Base-by-base conservation (phyloP, 1,140 invertebrate genomes). In the Dendrolimus punctatus region DNA sequence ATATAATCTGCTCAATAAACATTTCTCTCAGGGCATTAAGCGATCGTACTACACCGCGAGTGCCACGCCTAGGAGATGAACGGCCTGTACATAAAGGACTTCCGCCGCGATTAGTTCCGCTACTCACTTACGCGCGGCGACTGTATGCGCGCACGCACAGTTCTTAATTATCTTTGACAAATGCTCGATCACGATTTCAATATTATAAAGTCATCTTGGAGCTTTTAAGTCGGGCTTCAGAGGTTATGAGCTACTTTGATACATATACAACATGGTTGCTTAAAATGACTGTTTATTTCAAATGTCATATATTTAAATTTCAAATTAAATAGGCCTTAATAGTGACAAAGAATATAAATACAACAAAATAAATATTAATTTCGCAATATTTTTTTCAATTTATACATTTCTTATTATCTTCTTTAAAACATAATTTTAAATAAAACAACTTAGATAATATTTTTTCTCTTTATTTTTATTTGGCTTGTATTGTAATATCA, bases 41-140 rank as follows among this genome's bases (percentile, higher is more conserved):
- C 23, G 1, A 23, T 23, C 23, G 23, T 23, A 23, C 23, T 23
- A 23, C 23, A 23, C 23, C 23, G 23, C 3, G 23, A 52, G 45
- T 46, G 42, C 37, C 36, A 40, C 44, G 6, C 10, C 41, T 6
- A 10, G 4, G 37, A 43, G 37, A n/a, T 50, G 47, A 50, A 49
- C 57, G 69, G 44, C 67, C 72, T 39, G 23, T 39, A 51, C 48
- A 76, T 70, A 81, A 82, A 78, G 68, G 57, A 66, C 68, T 75
- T 82, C 79, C 76, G 75, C 54, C 58, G 57, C 55, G 47, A 69
- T 78, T 68, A 73, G 66, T 71, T 74, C 66, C 70, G 71, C 61
- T 57, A 55, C 49, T 58, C 53, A 55, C 51, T 60, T 53, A 61
- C 59, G 55, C 63, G 49, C 55, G 60, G 37, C 39, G 40, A 42